Evolutionary conservation across 2,113 vertebrate genomes (phyloP).

Genomic region (Phylloscopus whistleri): DNA sequence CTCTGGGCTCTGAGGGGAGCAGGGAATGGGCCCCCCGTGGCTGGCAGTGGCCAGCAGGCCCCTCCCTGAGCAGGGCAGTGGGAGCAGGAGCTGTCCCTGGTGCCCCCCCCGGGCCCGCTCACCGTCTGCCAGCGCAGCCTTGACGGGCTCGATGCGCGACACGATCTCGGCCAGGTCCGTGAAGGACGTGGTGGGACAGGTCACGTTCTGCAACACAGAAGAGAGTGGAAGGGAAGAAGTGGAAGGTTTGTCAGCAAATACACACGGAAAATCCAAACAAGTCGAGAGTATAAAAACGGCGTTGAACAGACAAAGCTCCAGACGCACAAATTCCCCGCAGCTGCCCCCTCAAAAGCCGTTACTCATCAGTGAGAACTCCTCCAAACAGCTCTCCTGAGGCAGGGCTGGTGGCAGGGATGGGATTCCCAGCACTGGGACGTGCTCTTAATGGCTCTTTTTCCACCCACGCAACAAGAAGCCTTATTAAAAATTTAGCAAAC

Average conservation of each 20-base stretch:
- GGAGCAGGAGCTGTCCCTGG: neutral
- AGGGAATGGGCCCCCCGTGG: neutral
- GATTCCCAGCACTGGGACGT: neutral
- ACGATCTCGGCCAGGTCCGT: slow-evolving; percentile 94
- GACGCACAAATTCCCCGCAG: neutral
- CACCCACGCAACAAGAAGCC: neutral
- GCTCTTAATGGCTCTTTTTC: neutral
- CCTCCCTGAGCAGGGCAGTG: accelerated
- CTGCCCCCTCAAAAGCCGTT: neutral
- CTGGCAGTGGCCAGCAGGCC: neutral
- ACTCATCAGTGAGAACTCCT: neutral
- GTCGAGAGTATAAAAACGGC: neutral
- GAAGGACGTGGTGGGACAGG: slow-evolving; percentile 91
- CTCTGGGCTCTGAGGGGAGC: neutral
- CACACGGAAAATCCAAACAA: neutral
- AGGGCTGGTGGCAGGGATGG: neutral
- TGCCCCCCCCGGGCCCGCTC: neutral
- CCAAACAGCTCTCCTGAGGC: neutral
- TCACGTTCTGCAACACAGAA: slow-evolving; percentile 79
- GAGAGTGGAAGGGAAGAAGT: too few relatives aligned
- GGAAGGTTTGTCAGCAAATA: neutral
- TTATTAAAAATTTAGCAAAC: neutral
- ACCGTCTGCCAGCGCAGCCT: slow-evolving; percentile 77
- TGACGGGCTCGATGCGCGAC: slow-evolving; percentile 88
- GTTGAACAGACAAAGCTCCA: neutral